Conservation (phyloP, 2,888 invertebrate genomes). For the Protophormia terraenovae region DNA sequence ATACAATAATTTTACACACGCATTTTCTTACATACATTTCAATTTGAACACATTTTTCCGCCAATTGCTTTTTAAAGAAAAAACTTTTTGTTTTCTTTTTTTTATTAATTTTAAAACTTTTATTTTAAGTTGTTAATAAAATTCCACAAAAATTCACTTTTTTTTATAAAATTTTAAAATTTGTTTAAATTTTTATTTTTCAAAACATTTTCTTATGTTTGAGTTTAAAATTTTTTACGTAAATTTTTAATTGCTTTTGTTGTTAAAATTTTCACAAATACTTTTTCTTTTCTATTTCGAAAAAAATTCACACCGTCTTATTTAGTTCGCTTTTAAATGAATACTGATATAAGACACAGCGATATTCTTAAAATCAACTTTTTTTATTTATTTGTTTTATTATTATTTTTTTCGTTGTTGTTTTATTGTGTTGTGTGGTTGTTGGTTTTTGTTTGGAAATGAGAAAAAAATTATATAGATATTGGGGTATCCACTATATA, state of each 20-base stretch:
- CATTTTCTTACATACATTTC: slow-evolving; percentile 30
- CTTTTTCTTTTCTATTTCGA: background rate
- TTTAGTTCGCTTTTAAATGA: slow-evolving; percentile 62
- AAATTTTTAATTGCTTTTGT: slow-evolving; percentile 24
- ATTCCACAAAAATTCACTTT: background rate
- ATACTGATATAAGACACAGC: slow-evolving; percentile 56
- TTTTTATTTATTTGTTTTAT: slow-evolving; percentile 47
- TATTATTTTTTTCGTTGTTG: background rate
- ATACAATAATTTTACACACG: background rate
- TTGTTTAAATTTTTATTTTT: background rate
- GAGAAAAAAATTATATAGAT: slow-evolving; percentile 7
- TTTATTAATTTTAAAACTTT: slow-evolving; percentile 26
- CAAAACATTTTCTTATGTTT: background rate
- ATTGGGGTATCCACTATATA: slow-evolving; percentile 12
- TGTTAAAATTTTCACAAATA: slow-evolving; percentile 27
- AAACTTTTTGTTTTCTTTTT: background rate
- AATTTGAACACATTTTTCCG: slow-evolving; percentile 35
- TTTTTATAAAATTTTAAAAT: background rate
- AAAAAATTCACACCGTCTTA: slow-evolving; percentile 47
- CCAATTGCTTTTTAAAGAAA: background rate
- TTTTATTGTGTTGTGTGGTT: background rate
- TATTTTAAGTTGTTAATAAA: slow-evolving; percentile 1
- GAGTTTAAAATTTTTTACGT: slow-evolving; percentile 13
- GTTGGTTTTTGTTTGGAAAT: slow-evolving; percentile 18
- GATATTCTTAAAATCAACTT: slow-evolving; percentile 54